These are phyloP conservation scores for Heterochromis multidens DNA, from an alignment of 2,113 vertebrate species.

Conservation along the genomic window DNA sequence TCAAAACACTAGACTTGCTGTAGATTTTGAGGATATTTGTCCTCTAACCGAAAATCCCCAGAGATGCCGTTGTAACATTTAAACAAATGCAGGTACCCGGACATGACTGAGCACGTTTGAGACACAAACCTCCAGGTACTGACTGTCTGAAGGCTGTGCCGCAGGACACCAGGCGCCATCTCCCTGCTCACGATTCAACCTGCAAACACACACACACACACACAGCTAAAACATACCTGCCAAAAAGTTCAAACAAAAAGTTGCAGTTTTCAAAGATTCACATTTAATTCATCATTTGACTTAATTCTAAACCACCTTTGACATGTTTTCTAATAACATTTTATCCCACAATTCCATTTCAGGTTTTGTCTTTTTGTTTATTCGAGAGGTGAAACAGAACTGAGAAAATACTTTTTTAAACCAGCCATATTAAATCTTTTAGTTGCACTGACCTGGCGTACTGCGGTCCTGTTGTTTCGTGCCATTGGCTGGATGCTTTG, in stretches of 20 bases:
- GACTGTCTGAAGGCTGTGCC: slow-evolving; percentile 81
- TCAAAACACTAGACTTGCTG: neutral
- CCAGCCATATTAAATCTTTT: rapidly evolving
- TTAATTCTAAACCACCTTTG: neutral
- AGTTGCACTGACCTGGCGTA: slow-evolving; percentile 79
- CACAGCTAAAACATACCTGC: neutral
- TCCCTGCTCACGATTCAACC: slow-evolving; percentile 84
- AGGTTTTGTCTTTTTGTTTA: neutral
- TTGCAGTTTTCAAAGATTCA: rapidly evolving
- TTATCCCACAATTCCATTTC: neutral
- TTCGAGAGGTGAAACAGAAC: neutral
- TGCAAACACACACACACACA: slow-evolving; percentile 30
- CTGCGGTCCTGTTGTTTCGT: slow-evolving; percentile 84
- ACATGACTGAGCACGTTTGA: neutral
- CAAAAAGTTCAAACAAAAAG: rapidly evolving
- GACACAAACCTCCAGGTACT: slow-evolving; percentile 83
- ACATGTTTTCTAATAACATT: rapidly evolving
- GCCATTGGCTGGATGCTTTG: slow-evolving; percentile 89
- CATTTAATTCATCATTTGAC: neutral
- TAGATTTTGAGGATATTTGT: neutral
- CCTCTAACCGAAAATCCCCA: neutral
- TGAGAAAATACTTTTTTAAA: neutral
- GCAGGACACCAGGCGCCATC: slow-evolving; percentile 92
- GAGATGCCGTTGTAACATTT: neutral
- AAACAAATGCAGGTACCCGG: neutral